Conservation (phyloP, 2,113 vertebrate genomes). For the Aix galericulata region DNA sequence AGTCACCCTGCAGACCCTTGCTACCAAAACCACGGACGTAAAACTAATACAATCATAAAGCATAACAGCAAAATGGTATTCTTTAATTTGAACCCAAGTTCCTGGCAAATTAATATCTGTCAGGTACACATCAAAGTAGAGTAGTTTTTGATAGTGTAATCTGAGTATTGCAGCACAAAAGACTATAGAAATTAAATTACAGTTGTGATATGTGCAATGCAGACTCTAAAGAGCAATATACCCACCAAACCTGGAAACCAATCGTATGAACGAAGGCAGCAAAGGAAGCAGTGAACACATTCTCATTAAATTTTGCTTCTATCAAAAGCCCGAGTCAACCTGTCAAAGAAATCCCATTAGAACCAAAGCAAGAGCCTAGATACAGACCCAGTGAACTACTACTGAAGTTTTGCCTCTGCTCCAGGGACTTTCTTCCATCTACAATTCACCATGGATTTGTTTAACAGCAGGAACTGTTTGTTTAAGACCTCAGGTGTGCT, state of each 20-base stretch:
- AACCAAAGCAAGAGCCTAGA: conserved; percentile 6
- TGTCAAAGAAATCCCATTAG: conserved; percentile 45
- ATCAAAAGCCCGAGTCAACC: conserved; percentile 30
- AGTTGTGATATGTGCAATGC: neutral
- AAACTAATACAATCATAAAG: neutral
- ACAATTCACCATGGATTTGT: conserved; percentile 23
- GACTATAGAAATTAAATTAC: neutral
- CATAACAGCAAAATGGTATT: neutral
- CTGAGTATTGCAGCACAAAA: neutral
- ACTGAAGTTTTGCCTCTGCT: conserved; percentile 10
- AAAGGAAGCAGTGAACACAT: conserved; percentile 15
- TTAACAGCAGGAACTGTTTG: conserved; percentile 42
- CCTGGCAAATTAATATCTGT: neutral
- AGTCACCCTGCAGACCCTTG: neutral
- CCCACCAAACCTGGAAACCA: neutral
- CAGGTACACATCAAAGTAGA: neutral
- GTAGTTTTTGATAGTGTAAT: neutral
- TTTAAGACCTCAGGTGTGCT: conserved; percentile 47
- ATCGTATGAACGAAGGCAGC: neutral
- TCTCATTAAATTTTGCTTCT: conserved; percentile 21
- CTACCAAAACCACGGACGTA: neutral
- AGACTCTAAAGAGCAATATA: neutral
- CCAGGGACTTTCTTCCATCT: conserved; percentile 29
- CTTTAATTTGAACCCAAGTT: neutral
- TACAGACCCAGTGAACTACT: neutral